These are phyloP conservation scores for Rhodinocichla rosea DNA, from an alignment of 2,113 vertebrate species.

Conservation along the genomic window DNA sequence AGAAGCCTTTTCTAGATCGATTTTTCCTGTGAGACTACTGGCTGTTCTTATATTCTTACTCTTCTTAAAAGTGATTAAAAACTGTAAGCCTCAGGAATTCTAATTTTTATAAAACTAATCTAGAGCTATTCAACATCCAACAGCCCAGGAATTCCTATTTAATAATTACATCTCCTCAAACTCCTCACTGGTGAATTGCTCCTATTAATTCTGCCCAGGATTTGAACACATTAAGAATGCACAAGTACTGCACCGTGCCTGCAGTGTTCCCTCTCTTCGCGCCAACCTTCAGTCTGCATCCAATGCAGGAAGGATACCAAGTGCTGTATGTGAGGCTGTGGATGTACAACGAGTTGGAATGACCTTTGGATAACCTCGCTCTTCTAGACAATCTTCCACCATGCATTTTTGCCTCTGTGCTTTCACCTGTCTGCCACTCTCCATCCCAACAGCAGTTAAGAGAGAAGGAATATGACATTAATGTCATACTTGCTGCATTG, in stretches of 20 bases:
- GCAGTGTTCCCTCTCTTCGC: not conserved
- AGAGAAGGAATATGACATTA: not conserved
- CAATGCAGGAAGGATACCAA: not conserved
- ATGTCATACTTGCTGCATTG: too few relatives aligned
- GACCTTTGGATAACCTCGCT: not conserved
- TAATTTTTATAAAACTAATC: not conserved
- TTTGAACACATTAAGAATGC: not conserved
- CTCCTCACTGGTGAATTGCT: not conserved
- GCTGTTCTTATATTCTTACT: not conserved
- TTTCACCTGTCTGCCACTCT: not conserved
- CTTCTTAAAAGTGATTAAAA: not conserved
- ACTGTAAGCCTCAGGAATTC: not conserved
- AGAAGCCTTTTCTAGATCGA: not conserved
- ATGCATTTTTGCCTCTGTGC: not conserved
- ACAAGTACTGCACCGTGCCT: not conserved
- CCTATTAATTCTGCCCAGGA: not conserved
- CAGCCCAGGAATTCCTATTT: not conserved
- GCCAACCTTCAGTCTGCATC: not conserved
- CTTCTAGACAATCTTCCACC: not conserved
- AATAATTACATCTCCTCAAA: not conserved
- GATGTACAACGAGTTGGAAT: not conserved
- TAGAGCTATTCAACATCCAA: not conserved
- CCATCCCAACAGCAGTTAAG: not conserved
- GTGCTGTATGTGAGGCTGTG: not conserved
- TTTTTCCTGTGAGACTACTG: not conserved